Conservation (phyloP, 2,113 vertebrate genomes). For the Sebastes fasciatus region DNA sequence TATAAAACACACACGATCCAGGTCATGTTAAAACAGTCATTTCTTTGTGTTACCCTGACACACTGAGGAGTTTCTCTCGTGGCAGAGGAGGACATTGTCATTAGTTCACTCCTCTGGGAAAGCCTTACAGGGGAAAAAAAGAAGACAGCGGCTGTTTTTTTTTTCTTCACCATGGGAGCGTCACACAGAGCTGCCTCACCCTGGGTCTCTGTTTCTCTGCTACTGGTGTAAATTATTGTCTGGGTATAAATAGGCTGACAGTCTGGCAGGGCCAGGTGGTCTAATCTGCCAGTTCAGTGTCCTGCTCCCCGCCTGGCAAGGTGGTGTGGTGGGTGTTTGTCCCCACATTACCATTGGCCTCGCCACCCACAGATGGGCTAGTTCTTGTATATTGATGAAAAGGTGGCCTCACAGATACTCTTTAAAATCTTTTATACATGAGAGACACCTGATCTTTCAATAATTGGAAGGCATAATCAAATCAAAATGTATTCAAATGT, state of each 20-base stretch:
- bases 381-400: constrained; percentile 36
- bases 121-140: background rate
- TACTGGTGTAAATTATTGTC: constrained; percentile 75
- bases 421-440: background rate
- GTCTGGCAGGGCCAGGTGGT: constrained; percentile 81
- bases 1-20: background rate
- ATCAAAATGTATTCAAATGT: background rate
- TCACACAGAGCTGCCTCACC: constrained; percentile 38
- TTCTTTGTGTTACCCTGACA: constrained; percentile 23
- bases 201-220: constrained; percentile 35
- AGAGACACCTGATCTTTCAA: constrained; percentile 15
- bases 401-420: constrained; percentile 8
- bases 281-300: constrained; percentile 74
- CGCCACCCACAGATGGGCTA: constrained; percentile 35
- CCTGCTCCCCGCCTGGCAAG: constrained; percentile 49
- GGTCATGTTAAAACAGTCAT: constrained; percentile 9
- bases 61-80: constrained; percentile 5
- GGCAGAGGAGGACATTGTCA: constrained; percentile 13
- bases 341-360: constrained; percentile 52
- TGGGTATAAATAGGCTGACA: constrained; percentile 82
- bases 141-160: constrained; percentile 22
- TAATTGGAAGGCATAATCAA: background rate
- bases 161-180: constrained; percentile 4
- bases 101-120: constrained; percentile 40
- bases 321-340: constrained; percentile 52